Base-by-base conservation (phyloP, 2,888 invertebrate genomes). In the Cremastobaeus sp. region DNA sequence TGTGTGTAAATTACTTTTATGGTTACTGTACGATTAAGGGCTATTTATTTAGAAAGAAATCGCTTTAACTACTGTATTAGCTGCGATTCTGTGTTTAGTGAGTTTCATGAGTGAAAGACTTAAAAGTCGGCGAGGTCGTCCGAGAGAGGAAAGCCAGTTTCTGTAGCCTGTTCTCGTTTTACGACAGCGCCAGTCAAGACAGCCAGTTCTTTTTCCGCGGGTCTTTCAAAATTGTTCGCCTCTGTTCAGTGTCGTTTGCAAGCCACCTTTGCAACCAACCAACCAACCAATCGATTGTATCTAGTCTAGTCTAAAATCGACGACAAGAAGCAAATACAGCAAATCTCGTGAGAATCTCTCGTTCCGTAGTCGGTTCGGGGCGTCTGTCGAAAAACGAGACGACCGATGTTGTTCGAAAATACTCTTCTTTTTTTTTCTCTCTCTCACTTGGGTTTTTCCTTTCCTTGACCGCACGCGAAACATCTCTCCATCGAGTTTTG, bases 221-320 rank as follows among this genome's bases (percentile, higher is more conserved):
- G 34, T 30, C 12, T 15, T 30, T 30, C 28, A 3, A 54, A 54
- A 25, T 47, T 47, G 1, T 17, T 5, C 17, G 11, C 12, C 41
- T 8, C 1, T 17, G n/a, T n/a, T n/a, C n/a, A n/a, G n/a, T n/a
- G n/a, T n/a, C n/a, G n/a, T n/a, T n/a, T n/a, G n/a, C n/a, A n/a
- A n/a, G n/a, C n/a, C n/a, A n/a, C n/a, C n/a, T n/a, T n/a, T n/a
- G n/a, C n/a, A n/a, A n/a, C n/a, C n/a, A n/a, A n/a, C n/a, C n/a
- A n/a, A n/a, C n/a, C n/a, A n/a, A n/a, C n/a, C n/a, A n/a, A n/a
- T n/a, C n/a, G n/a, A n/a, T n/a, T n/a, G n/a, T n/a, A n/a, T n/a
- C n/a, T n/a, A n/a, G 48, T 71, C 71, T 71, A 71, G 71, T 71
- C 71, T 50, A 50, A 35, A 57, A 47, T 55, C 54, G 64, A 62